Evolutionary conservation across 2,888 invertebrate genomes (phyloP), one percentile per base, ranked within the genome.

Genomic region (Drosophila histrio): DNA sequence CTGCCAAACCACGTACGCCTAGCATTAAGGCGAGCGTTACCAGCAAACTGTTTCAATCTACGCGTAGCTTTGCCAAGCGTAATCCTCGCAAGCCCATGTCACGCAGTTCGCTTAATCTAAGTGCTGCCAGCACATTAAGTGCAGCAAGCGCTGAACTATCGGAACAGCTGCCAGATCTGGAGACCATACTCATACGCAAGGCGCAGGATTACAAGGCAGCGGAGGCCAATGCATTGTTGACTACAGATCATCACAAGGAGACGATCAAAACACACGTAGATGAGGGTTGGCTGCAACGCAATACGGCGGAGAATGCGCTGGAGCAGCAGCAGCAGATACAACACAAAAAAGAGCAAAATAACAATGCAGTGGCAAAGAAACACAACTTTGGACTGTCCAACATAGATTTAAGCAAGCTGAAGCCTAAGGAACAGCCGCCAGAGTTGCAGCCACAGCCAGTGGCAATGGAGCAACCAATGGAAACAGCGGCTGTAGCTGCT

Each of bases 11-110:
- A 2, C 57, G 56, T 0, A 15, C 32, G 1, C 79, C 64, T 34
- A 21, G 46, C 38, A 47, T 82, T 41, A 76, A 89, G 79, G 73
- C 83, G 26, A 91, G 89, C 78, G 72, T 92, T 28, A 90, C 95
- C 0, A 93, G 94, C 78, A 95, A 96, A 88, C 91, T 96, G 64
- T 96, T 96, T 91, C 76, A 89, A 24, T 93, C 94, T 59, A 93
- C 94, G 1, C 65, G 69, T 4, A 78, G 89, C 47, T 95, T 96
- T 90, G 93, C 94, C 4, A 94, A 96, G 83, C 93, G 96, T 79
- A 96, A 96, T 92, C 96, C 96, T 0, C 93, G 96, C 79, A 97
- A 96, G 90, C 93, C 94, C 0, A 77, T 94, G 4, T 93, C 93
- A 19, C 79, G 86, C 2, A 68, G 71, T 2, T 67, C 36, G 0